Evolutionary conservation across 1,140 invertebrate genomes (phyloP).

Genomic region (Holotrichia oblita): DNA sequence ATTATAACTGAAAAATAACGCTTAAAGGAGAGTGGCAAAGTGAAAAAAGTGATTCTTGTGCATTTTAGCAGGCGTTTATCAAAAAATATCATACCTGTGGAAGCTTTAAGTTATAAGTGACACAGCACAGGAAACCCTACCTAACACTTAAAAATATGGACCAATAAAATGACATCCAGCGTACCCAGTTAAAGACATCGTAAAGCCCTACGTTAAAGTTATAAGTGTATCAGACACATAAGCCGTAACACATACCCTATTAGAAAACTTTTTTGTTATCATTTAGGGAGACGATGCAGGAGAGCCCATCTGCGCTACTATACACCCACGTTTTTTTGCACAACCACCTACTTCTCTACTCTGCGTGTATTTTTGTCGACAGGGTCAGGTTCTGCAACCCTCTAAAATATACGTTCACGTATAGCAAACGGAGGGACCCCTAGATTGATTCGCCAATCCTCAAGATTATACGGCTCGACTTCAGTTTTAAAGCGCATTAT

Average conservation of each 20-base stretch:
- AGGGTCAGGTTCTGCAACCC: slow-evolving; percentile 15
- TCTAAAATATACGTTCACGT: slow-evolving; percentile 25
- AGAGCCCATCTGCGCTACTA: slow-evolving; percentile 39
- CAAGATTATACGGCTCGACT: slow-evolving; percentile 43
- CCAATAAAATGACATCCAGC: slow-evolving; percentile 14
- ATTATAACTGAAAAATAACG: background rate
- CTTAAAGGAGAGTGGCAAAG: background rate
- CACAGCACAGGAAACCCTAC: background rate
- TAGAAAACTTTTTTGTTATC: slow-evolving; percentile 46
- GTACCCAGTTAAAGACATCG: slow-evolving; percentile 13
- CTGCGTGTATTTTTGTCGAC: background rate
- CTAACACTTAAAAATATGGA: slow-evolving; percentile 32
- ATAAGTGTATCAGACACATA: slow-evolving; percentile 45
- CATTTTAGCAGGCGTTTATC: slow-evolving; percentile 17
- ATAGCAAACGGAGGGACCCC: slow-evolving; percentile 20
- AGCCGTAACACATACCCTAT: slow-evolving; percentile 46
- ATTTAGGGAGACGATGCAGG: slow-evolving; percentile 31
- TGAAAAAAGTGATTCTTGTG: slow-evolving; percentile 29
- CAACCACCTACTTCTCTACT: background rate
- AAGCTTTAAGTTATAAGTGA: slow-evolving; percentile 3
- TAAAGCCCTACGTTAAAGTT: slow-evolving; percentile 38
- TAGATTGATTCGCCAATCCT: slow-evolving; percentile 45
- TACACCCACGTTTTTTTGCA: slow-evolving; percentile 1
- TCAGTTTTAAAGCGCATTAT: slow-evolving; percentile 45
- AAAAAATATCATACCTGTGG: slow-evolving; percentile 16